Percentiles rank a stretch among this genome's conserved stretches.
Conservation (phyloP, 2,113 vertebrate species). For the Pedionomus torquatus region DNA sequence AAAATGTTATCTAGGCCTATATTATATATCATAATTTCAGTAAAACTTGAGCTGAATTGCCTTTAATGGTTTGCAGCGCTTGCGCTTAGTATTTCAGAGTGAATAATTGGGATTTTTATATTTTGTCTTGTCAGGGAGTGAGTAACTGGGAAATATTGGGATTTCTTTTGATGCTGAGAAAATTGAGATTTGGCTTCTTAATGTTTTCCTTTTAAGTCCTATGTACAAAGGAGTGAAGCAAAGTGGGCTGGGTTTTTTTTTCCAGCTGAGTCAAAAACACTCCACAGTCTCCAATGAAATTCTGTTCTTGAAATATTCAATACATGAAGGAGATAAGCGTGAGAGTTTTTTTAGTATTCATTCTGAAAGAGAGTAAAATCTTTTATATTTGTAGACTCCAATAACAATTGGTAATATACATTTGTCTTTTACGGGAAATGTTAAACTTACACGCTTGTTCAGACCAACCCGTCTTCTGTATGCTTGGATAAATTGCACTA, state of each 20-base stretch:
- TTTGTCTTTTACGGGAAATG: not conserved
- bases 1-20: not conserved
- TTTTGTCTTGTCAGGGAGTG: not conserved
- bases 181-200: not conserved
- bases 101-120: not conserved
- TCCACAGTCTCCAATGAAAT: not conserved
- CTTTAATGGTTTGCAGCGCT: not conserved
- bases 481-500: constrained; percentile 29
- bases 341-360: not conserved
- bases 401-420: not conserved
- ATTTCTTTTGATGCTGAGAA: not conserved
- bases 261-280: not conserved
- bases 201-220: not conserved
- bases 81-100: not conserved
- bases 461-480: not conserved
- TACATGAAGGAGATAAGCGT: not conserved
- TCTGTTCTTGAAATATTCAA: not conserved
- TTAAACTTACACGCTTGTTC: not conserved
- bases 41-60: not conserved
- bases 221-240: not conserved
- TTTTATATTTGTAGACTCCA: not conserved
- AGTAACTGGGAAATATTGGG: not conserved
- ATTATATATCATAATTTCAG: not conserved
- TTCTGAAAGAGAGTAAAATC: not conserved
- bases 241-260: not conserved